Conservation (phyloP, 2,113 vertebrate species). For the Polypterus bichir region DNA sequence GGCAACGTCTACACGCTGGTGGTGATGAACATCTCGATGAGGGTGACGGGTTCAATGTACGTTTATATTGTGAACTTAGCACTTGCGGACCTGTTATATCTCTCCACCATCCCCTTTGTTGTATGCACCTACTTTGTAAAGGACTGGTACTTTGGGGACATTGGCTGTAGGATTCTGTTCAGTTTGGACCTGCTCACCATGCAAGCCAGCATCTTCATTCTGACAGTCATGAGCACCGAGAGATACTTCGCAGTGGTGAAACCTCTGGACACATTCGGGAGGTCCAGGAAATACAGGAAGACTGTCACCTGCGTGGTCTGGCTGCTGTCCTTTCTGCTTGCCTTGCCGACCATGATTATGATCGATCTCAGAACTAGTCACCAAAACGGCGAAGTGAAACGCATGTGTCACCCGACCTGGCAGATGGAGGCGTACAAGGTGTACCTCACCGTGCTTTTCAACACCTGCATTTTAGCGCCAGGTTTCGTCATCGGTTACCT, state of each 20-base stretch:
- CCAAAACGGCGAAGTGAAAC: slow-evolving; percentile 24
- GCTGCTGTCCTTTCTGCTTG: slow-evolving; percentile 26
- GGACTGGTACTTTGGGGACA: slow-evolving; percentile 31
- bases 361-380: slow-evolving; percentile 22
- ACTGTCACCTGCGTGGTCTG: slow-evolving; percentile 24
- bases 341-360: slow-evolving; percentile 33
- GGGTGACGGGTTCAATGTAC: slow-evolving; percentile 29
- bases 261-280: slow-evolving; percentile 28
- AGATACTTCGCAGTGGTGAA: slow-evolving; percentile 30
- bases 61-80: slow-evolving; percentile 33
- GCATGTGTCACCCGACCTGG: slow-evolving; percentile 34
- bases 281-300: slow-evolving; percentile 22
- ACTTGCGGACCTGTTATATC: slow-evolving; percentile 30
- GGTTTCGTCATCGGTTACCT: slow-evolving; percentile 30
- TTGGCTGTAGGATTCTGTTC: slow-evolving; percentile 30
- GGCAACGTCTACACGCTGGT: slow-evolving; percentile 31
- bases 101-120: slow-evolving; percentile 32
- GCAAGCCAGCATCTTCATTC: slow-evolving; percentile 35
- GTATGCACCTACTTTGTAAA: slow-evolving; percentile 30
- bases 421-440: slow-evolving; percentile 26
- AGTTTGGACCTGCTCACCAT: slow-evolving; percentile 34
- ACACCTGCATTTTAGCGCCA: slow-evolving; percentile 31
- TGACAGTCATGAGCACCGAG: slow-evolving; percentile 34
- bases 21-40: slow-evolving; percentile 26
- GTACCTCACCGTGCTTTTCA: slow-evolving; percentile 32